Evolutionary conservation across 1,140 invertebrate species (phyloP).

Genomic region (Hyphantria cunea): DNA sequence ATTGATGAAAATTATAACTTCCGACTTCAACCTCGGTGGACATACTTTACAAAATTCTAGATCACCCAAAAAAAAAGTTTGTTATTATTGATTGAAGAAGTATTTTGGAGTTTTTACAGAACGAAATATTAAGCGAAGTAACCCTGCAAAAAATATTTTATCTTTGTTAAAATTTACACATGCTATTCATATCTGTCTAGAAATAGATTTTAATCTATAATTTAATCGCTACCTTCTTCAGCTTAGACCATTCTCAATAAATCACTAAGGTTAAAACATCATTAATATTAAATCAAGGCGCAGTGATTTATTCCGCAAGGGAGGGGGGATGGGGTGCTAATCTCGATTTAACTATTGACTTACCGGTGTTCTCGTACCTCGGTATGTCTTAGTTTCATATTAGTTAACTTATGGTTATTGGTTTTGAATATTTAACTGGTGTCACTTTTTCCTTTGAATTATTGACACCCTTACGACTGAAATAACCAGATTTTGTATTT

Average conservation of each 20-base stretch:
- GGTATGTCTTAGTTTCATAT: neutral
- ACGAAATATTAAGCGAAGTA: no score
- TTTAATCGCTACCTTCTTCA: neutral
- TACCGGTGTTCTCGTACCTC: neutral
- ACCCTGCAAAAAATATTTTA: no score
- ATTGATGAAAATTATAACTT: no score
- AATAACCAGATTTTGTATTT: no score
- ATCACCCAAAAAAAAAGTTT: no score
- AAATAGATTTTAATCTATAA: neutral
- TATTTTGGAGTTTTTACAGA: no score
- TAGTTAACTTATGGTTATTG: neutral
- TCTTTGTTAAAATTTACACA: no score
- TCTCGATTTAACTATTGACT: slow-evolving; percentile 26
- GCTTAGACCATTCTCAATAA: slow-evolving; percentile 54
- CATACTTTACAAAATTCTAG: no score
- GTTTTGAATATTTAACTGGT: no score
- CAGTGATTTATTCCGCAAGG: slow-evolving; percentile 59
- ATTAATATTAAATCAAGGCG: slow-evolving; percentile 77
- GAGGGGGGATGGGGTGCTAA: slow-evolving; percentile 28
- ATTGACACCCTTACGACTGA: neutral
- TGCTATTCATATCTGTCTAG: no score
- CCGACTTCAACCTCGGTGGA: no score
- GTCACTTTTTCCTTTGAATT: neutral
- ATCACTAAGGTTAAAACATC: slow-evolving; percentile 80
- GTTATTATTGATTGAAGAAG: no score